Base-by-base conservation (phyloP, 2,888 invertebrate genomes). In the Drosophila merina region DNA sequence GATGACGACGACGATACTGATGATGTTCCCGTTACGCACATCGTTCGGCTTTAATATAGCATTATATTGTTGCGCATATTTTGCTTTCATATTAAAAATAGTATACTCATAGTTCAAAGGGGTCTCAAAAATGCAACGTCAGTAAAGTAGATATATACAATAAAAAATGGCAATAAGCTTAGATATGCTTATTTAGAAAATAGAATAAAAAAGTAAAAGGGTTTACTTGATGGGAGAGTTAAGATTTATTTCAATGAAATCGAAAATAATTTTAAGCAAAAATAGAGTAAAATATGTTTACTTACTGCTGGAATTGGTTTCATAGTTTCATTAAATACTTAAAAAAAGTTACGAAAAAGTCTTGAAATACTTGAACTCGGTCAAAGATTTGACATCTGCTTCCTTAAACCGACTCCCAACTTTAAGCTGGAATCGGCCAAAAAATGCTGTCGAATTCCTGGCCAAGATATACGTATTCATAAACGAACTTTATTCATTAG, bases 401-500 rank as follows among this genome's bases (percentile, higher is more conserved):
- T 20, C 28, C 38, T 4, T 5, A 12, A 28, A 47, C 10, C 48
- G 50, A 20, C 25, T 25, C 7, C 56, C 10, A 10, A 44, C 49
- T 64, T 72, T 58, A 74, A 50, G 52, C 36, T 63, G 56, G 58
- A 71, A 48, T 60, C 8, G 33, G 55, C 48, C 25, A 49, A 9
- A 12, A 7, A 45, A 26, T 26, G 14, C 6, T 38, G 25, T 30
- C 26, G 9, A 42, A 48, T 57, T 51, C 47, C 25, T 51, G 30
- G 38, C 49, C 26, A 55, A 45, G 54, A 74, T 77, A 8, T 42
- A 42, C 20, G 40, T 9, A 81, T 77, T 71, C 84, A 77, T 83
- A 79, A 79, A 44, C 59, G 71, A 86, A 83, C 75, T 83, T 83
- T 84, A 78, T 83, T 86, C 82, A 86, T 86, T 84, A 83, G 85